These are phyloP conservation scores for Teleogryllus oceanicus DNA, from an alignment of 2,888 invertebrate species.

Conservation along the genomic window DNA sequence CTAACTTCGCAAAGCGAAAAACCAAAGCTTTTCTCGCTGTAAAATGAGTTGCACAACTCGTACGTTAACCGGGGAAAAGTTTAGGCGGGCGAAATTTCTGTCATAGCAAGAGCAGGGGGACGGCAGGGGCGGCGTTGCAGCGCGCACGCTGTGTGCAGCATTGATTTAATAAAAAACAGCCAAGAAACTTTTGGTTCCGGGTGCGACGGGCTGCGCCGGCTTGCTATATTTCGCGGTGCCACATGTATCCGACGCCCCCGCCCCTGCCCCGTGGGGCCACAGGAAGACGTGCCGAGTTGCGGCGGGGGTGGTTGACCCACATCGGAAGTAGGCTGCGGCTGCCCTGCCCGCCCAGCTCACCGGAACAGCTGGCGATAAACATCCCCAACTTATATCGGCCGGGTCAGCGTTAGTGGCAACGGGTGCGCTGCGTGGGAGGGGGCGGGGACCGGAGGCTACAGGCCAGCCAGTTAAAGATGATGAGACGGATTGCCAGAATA, in stretches of 20 bases:
- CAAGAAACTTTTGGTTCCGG: conserved; percentile 7
- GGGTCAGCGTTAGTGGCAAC: neutral
- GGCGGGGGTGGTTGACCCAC: neutral
- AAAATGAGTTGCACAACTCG: conserved; percentile 18
- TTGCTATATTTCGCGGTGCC: neutral
- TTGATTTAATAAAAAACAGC: neutral
- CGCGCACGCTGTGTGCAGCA: neutral
- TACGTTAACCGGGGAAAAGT: neutral
- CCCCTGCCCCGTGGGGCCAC: neutral
- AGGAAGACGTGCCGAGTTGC: neutral
- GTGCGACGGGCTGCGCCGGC: neutral
- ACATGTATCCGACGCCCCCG: conserved; percentile 7
- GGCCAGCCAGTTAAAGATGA: neutral
- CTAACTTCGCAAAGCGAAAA: neutral
- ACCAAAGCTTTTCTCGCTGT: conserved; percentile 5
- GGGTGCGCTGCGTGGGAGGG: neutral
- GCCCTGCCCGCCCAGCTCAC: neutral
- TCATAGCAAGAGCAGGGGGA: neutral
- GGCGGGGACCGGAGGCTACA: neutral
- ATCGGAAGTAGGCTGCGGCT: neutral
- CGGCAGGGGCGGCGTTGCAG: neutral
- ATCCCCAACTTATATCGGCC: conserved; percentile 5
- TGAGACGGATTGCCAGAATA: too few relatives aligned
- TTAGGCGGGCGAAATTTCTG: neutral
- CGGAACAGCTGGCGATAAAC: neutral